Evolutionary conservation across 2,888 invertebrate species (phyloP).

Genomic region (Macrophya alboannulata): DNA sequence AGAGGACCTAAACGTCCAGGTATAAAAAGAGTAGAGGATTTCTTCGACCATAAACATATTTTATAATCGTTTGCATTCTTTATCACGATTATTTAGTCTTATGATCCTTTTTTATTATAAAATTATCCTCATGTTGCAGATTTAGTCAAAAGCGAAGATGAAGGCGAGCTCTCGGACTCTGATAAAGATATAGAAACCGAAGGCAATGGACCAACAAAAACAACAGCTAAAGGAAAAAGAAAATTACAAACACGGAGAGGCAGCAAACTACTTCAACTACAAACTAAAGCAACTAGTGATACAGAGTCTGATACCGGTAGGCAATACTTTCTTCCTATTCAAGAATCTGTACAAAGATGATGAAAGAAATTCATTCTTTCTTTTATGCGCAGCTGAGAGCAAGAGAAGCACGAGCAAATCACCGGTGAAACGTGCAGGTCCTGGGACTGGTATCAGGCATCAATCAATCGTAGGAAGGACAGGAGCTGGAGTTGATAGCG

Average conservation of each 20-base stretch:
- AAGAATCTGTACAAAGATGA: constrained; percentile 25
- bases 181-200: constrained; percentile 76
- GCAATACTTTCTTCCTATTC: background rate
- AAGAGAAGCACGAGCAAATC: constrained; percentile 83
- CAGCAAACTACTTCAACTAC: constrained; percentile 74
- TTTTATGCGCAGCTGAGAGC: constrained; percentile 70
- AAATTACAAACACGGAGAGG: constrained; percentile 75
- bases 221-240: constrained; percentile 73
- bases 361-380: background rate
- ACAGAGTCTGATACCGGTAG: constrained; percentile 86
- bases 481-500: constrained; percentile 68
- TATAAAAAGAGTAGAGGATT: constrained; percentile 56
- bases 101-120: background rate
- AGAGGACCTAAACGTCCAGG: constrained; percentile 76
- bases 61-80: background rate
- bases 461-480: constrained; percentile 69
- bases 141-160: constrained; percentile 75
- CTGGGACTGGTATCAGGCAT: constrained; percentile 78
- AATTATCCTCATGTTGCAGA: constrained; percentile 46
- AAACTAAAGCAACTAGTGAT: constrained; percentile 83
- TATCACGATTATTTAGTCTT: background rate
- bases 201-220: constrained; percentile 68
- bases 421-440: constrained; percentile 84
- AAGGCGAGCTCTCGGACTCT: constrained; percentile 75
- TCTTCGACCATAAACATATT: background rate